Evolutionary conservation across 2,113 vertebrate species (phyloP).

Genomic region (Pica pica): DNA sequence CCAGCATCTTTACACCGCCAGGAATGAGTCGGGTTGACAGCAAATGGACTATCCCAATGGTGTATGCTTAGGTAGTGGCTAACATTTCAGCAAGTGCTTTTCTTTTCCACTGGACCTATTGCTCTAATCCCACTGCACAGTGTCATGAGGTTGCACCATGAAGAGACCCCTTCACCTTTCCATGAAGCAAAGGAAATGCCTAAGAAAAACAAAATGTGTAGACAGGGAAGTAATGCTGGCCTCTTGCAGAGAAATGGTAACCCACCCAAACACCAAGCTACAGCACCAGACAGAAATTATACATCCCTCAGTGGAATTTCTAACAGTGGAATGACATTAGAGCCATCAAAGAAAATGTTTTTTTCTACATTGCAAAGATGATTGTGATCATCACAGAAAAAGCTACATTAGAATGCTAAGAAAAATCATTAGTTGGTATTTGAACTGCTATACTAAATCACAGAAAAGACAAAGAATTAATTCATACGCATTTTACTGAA

Average conservation of each 20-base stretch:
- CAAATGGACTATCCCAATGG: neutral
- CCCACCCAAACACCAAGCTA: neutral
- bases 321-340: neutral
- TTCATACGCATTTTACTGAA: neutral
- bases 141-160: neutral
- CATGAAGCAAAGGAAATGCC: neutral
- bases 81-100: neutral
- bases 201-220: neutral
- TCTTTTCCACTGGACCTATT: neutral
- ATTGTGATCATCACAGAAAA: neutral
- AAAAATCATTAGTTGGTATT: neutral
- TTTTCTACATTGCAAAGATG: neutral
- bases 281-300: neutral
- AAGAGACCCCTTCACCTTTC: neutral
- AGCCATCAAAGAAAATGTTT: neutral
- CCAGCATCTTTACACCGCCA: neutral
- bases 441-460: neutral
- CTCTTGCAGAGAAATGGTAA: neutral
- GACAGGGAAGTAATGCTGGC: neutral
- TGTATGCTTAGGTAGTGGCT: neutral
- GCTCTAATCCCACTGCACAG: neutral
- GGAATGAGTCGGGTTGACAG: neutral
- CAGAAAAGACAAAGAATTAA: slow-evolving; percentile 23
- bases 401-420: neutral
- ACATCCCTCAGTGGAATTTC: neutral